Base-by-base conservation (phyloP, 2,113 vertebrate genomes). In the Castor canadensis region DNA sequence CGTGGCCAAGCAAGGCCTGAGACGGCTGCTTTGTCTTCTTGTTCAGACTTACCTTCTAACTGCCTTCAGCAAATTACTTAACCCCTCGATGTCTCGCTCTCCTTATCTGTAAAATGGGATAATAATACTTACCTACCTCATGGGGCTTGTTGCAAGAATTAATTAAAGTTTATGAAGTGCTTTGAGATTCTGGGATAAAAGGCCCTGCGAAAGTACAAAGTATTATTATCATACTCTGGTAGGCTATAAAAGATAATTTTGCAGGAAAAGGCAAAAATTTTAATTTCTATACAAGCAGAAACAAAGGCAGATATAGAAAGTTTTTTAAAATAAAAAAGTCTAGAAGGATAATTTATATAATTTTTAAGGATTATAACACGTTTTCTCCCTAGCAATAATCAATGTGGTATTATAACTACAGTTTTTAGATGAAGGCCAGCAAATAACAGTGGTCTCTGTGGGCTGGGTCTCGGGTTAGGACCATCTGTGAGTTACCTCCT, bases 281-380 rank as follows among this genome's bases (percentile, higher is more conserved):
- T 98, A 98, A 97, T 97, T 95, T 97, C 94, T 52, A 92, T 96
- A 96, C 97, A 98, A 97, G 97, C 96, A 98, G 96, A 96, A 98
- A 97, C 97, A 97, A 96, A 97, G 96, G 97, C 96, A 97, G 94
- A 97, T 95, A 97, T 89, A 95, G 96, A 96, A 97, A 95, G 95
- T 94, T 88, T 72, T 56, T 69, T 88, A 77, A 83, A 43, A 58
- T 15, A 66, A 82, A 81, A 58, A 71, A 64, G 77, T 60, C 88
- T 72, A 67, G 60, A 95, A 92, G 58, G 94, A 72, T 96, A 95
- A 96, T 97, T 97, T 95, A 88, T 92, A 54, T 96, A 97, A 96
- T 96, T 98, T 95, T 9, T 0, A 67, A 87, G 96, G 96, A 85
- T 96, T 93, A 89, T 47, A 87, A 66, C 69, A 38, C 43, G 58